phyloP scores from a whole-genome alignment of 1,140 invertebrate genomes.

The Periplaneta americana region DNA sequence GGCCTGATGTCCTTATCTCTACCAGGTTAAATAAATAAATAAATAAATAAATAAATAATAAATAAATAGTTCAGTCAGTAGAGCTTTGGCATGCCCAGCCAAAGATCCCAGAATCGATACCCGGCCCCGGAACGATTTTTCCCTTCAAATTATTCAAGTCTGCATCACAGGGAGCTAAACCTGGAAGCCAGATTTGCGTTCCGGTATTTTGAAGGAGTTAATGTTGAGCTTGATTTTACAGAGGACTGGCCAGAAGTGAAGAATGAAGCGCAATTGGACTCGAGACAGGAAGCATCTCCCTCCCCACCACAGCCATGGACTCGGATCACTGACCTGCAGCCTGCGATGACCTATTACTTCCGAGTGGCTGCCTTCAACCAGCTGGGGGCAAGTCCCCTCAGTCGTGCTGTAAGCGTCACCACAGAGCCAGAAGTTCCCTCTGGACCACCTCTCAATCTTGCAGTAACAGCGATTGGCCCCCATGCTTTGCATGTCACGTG shows the following conservation, averaged over 20 bases:
- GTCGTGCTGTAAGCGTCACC: conserved; percentile 31
- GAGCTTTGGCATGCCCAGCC: too few species aligned
- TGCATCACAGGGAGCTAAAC: too few species aligned
- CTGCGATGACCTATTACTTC: conserved; percentile 41
- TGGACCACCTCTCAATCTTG: conserved; percentile 43
- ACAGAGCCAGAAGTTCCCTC: conserved; percentile 38
- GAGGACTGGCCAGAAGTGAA: background rate
- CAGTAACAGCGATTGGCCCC: conserved; percentile 41
- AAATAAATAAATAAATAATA: too few species aligned
- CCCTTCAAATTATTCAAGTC: too few species aligned
- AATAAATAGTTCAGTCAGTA: too few species aligned
- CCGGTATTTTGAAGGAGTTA: too few species aligned
- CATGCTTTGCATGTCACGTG: conserved; percentile 35
- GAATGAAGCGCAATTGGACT: background rate
- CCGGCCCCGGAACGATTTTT: too few species aligned
- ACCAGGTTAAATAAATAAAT: too few species aligned
- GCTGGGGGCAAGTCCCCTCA: conserved; percentile 36
- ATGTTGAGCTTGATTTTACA: too few species aligned
- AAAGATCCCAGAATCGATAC: too few species aligned
- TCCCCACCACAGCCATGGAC: background rate
- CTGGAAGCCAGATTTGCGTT: too few species aligned
- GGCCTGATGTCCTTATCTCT: too few species aligned
- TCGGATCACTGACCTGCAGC: conserved; percentile 33
- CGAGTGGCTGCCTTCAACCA: conserved; percentile 39
- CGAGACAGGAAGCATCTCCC: background rate